Conservation (phyloP, 2,113 vertebrate genomes). For the Sapayoa aenigma region DNA sequence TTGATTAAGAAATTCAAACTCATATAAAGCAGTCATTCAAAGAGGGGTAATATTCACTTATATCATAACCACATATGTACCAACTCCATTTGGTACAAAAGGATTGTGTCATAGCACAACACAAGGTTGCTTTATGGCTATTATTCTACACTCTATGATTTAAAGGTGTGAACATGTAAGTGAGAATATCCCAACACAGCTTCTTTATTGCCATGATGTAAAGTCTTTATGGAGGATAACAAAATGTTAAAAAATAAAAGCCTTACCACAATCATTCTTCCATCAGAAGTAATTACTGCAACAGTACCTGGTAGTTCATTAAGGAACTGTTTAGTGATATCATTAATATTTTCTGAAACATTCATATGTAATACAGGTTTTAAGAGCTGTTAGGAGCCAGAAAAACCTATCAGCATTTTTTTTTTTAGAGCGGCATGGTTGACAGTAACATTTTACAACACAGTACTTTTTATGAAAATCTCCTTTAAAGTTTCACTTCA, state of each 20-base stretch:
- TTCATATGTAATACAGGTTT: accelerated
- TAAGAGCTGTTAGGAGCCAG: not conserved
- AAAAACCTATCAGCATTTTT: not conserved
- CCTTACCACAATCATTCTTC: conserved; percentile 97
- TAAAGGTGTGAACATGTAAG: not conserved
- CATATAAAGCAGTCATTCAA: not conserved
- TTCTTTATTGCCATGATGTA: not conserved
- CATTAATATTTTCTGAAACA: not conserved
- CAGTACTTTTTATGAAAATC: not conserved
- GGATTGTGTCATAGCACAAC: not conserved
- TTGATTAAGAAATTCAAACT: not conserved
- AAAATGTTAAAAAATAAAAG: not conserved
- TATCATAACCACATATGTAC: not conserved
- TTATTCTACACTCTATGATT: not conserved
- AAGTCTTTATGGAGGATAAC: not conserved
- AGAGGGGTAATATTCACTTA: not conserved
- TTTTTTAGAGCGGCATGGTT: not conserved
- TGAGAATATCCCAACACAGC: not conserved
- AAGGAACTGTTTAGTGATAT: conserved; percentile 64
- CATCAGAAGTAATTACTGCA: conserved; percentile 95
- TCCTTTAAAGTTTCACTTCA: not conserved
- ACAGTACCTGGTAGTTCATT: conserved; percentile 85
- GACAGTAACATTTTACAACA: not conserved
- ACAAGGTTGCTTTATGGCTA: not conserved
- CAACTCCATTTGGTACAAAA: not conserved